phyloP scores from a whole-genome alignment of 2,797 vertebrate species.

The Sebastes cheni region DNA sequence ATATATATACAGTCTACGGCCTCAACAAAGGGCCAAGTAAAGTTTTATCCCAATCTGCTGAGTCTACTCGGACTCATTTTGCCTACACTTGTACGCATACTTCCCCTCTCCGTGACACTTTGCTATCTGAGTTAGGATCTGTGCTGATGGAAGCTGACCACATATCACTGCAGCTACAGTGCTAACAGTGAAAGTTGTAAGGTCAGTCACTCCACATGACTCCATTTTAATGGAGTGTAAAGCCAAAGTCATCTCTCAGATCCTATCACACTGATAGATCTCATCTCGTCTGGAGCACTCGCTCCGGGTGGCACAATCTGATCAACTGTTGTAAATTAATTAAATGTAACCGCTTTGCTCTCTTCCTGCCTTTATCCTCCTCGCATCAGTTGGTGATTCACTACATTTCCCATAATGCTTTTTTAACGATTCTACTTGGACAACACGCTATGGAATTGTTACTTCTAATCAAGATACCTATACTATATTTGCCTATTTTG shows the following conservation, averaged over 20 bases:
- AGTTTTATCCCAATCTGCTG: not conserved
- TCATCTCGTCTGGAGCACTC: not conserved
- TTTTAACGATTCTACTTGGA: not conserved
- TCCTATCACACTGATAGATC: not conserved
- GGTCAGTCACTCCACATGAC: not conserved
- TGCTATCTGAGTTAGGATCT: not conserved
- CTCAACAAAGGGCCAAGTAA: too few species aligned
- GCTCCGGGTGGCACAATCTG: not conserved
- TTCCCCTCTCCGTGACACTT: not conserved
- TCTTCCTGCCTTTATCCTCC: not conserved
- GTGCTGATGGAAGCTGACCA: not conserved
- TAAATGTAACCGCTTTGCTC: not conserved
- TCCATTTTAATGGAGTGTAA: conserved; percentile 1
- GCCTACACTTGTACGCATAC: not conserved
- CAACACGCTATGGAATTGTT: not conserved
- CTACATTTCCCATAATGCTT: not conserved
- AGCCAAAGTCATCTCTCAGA: not conserved
- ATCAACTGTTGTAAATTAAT: not conserved
- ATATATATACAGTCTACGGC: too few species aligned
- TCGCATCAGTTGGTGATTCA: too few species aligned
- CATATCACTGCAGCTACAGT: not conserved
- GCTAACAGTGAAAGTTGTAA: not conserved
- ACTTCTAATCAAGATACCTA: not conserved
- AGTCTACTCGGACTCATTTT: not conserved
- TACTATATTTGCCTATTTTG: not conserved